phyloP scores from a whole-genome alignment of 2,113 vertebrate genomes.

The Heterochromis multidens region DNA sequence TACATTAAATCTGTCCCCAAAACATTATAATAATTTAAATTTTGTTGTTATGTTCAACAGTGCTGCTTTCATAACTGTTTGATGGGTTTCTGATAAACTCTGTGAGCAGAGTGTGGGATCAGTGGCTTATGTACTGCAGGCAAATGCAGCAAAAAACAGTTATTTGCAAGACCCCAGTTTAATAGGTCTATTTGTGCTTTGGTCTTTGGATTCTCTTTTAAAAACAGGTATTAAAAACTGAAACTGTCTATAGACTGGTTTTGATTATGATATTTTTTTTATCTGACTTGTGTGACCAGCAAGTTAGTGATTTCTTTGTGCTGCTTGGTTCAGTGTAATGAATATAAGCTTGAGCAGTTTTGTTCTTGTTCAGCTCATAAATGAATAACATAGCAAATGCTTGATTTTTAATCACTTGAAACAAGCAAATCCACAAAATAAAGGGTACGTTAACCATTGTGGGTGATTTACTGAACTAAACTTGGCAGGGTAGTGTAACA shows the following conservation, averaged over 20 bases:
- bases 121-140: not conserved
- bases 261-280: not conserved
- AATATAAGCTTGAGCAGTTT: not conserved
- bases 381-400: not conserved
- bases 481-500: not conserved
- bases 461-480: not conserved
- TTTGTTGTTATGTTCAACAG: not conserved
- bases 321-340: not conserved
- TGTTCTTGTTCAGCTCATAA: not conserved
- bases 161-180: not conserved
- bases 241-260: not conserved
- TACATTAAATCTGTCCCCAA: not conserved
- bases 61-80: not conserved
- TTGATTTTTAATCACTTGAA: not conserved
- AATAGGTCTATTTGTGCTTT: not conserved
- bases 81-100: not conserved
- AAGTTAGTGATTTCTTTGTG: not conserved
- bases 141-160: not conserved
- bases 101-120: not conserved
- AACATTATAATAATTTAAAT: not conserved
- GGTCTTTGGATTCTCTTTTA: not conserved
- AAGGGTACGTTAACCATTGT: not conserved
- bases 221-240: not conserved
- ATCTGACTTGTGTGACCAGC: not conserved
- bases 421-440: not conserved